Evolutionary conservation across 2,113 vertebrate genomes (phyloP).

Genomic region (Pao palembangensis): DNA sequence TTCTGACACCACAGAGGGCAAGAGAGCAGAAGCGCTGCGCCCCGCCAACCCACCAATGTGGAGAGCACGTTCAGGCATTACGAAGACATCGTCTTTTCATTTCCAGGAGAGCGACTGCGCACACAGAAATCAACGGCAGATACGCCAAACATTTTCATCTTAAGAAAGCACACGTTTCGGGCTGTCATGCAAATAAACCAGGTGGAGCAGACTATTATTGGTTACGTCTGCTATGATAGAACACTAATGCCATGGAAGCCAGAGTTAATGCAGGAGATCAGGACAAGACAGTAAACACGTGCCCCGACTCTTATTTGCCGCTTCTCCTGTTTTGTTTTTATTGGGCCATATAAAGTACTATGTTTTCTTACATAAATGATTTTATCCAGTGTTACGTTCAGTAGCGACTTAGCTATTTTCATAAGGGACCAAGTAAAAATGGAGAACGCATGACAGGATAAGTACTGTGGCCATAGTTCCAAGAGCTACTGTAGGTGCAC

Average conservation of each 20-base stretch:
- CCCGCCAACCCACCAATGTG: conserved; percentile 39
- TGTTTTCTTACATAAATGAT: too few relatives aligned
- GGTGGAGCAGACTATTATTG: not conserved
- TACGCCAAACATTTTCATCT: conserved; percentile 1
- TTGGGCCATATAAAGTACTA: not conserved
- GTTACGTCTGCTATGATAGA: not conserved
- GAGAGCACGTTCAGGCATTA: not conserved
- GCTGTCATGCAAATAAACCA: not conserved
- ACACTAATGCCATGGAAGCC: not conserved
- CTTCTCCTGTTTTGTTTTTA: not conserved
- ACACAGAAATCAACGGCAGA: conserved; percentile 6
- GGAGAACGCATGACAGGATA: too few relatives aligned
- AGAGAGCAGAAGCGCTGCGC: conserved; percentile 53
- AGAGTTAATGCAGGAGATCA: not conserved
- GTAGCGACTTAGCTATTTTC: too few relatives aligned
- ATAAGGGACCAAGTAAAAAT: too few relatives aligned
- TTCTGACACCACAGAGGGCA: conserved; percentile 61
- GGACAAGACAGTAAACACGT: not conserved
- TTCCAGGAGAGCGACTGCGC: conserved; percentile 4
- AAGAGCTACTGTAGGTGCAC: too few relatives aligned
- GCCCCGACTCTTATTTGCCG: not conserved
- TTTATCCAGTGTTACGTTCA: too few relatives aligned
- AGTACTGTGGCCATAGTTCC: too few relatives aligned
- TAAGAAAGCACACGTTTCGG: not conserved
- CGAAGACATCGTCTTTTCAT: conserved; percentile 8